Conservation (phyloP, 2,888 invertebrate species). For the Conchocele bisecta region DNA sequence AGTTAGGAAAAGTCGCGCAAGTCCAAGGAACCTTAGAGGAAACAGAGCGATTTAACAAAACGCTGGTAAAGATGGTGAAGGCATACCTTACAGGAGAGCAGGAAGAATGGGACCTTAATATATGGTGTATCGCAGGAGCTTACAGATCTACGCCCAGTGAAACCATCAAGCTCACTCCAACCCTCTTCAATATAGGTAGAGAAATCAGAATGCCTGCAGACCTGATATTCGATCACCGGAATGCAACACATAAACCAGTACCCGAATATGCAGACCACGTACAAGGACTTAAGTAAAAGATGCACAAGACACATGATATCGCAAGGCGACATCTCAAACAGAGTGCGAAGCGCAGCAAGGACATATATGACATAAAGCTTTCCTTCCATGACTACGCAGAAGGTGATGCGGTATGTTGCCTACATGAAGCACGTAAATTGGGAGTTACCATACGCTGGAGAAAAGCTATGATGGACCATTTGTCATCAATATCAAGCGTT, state of each 20-base stretch:
- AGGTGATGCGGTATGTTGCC: constrained; percentile 32
- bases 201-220: constrained; percentile 43
- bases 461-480: constrained; percentile 30
- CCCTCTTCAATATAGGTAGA: constrained; percentile 41
- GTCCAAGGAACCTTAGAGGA: constrained; percentile 38
- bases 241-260: not conserved
- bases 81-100: constrained; percentile 46
- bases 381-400: constrained; percentile 10
- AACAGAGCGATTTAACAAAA: constrained; percentile 49
- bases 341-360: too few relatives aligned
- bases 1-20: constrained; percentile 32
- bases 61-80: constrained; percentile 41
- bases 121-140: constrained; percentile 49
- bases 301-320: constrained; percentile 9
- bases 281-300: not conserved
- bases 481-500: constrained; percentile 9
- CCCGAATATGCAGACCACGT: constrained; percentile 11
- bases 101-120: constrained; percentile 50
- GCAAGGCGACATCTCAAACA: constrained; percentile 15
- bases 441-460: constrained; percentile 32
- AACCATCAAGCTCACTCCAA: constrained; percentile 39
- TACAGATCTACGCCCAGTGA: constrained; percentile 46
- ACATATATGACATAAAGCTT: constrained; percentile 34
- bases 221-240: constrained; percentile 5
- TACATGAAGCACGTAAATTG: constrained; percentile 11